Conservation (phyloP, 37 sponge, comb jelly and placozoan species). For the Agelas oroides region DNA sequence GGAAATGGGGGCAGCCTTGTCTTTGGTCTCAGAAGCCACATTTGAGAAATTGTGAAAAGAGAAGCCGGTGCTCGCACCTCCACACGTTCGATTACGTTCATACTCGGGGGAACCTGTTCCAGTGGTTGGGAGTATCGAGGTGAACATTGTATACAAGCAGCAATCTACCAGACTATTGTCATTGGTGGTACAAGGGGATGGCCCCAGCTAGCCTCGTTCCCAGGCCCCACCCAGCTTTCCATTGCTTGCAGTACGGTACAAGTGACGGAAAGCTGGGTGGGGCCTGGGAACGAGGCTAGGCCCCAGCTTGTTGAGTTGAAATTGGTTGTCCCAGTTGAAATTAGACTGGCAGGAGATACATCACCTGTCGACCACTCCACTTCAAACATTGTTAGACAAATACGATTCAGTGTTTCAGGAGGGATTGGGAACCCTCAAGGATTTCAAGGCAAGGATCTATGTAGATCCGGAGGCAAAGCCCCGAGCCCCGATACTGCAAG, state of each 20-base stretch:
- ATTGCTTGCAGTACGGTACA: too few species aligned
- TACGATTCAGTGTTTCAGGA: not conserved
- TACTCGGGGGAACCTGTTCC: slow-evolving; percentile 24
- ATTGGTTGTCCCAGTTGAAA: not conserved
- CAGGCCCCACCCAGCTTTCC: too few species aligned
- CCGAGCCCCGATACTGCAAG: too few species aligned
- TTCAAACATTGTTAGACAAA: slow-evolving; percentile 1
- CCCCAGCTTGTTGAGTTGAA: not conserved
- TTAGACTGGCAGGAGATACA: not conserved
- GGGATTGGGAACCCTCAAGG: not conserved
- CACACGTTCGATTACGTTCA: not conserved
- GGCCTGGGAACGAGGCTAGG: too few species aligned
- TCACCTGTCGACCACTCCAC: not conserved
- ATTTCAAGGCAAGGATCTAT: too few species aligned
- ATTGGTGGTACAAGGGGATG: not conserved
- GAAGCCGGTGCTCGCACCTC: not conserved
- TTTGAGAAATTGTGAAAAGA: not conserved
- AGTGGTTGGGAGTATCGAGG: not conserved
- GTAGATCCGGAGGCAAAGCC: too few species aligned
- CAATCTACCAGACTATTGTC: not conserved
- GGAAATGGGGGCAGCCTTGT: not conserved
- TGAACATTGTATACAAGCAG: not conserved
- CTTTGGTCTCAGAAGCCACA: not conserved
- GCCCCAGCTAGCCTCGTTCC: too few species aligned
- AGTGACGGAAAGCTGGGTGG: too few species aligned